phyloP scores from a whole-genome alignment of 1,140 invertebrate species.

The Ceratosolen solmsi region DNA sequence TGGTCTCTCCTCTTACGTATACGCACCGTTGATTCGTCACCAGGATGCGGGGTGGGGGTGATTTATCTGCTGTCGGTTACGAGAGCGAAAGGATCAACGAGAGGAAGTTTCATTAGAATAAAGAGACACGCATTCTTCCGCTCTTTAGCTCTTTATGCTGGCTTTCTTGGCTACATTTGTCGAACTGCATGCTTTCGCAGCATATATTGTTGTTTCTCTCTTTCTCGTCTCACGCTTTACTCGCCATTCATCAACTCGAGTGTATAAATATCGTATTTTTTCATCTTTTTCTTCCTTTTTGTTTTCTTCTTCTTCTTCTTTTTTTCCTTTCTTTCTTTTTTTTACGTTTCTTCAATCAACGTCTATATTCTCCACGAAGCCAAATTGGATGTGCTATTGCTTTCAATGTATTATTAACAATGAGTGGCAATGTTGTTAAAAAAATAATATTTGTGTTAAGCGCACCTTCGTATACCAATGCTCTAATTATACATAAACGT shows the following conservation, averaged over 20 bases:
- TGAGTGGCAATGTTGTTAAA: neutral
- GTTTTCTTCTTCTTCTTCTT: too few species aligned
- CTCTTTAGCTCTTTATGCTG: too few species aligned
- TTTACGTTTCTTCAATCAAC: too few species aligned
- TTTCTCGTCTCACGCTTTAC: neutral
- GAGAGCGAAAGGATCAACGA: neutral
- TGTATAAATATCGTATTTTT: neutral
- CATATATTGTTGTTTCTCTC: too few species aligned
- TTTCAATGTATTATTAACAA: neutral
- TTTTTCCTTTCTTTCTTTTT: too few species aligned
- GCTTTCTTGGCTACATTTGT: too few species aligned
- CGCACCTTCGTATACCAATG: neutral
- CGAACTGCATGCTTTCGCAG: too few species aligned
- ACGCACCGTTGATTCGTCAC: neutral
- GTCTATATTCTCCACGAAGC: too few species aligned
- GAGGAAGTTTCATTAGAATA: conserved; percentile 34
- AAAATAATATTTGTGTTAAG: neutral
- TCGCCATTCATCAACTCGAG: neutral
- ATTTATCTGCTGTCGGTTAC: conserved; percentile 10
- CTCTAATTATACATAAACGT: neutral
- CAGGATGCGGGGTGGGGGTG: too few species aligned
- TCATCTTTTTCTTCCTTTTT: too few species aligned
- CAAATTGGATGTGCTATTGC: too few species aligned
- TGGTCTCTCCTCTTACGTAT: neutral
- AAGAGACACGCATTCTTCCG: neutral